phyloP scores from a whole-genome alignment of 2,888 invertebrate genomes.

The Pheosia tremula region DNA sequence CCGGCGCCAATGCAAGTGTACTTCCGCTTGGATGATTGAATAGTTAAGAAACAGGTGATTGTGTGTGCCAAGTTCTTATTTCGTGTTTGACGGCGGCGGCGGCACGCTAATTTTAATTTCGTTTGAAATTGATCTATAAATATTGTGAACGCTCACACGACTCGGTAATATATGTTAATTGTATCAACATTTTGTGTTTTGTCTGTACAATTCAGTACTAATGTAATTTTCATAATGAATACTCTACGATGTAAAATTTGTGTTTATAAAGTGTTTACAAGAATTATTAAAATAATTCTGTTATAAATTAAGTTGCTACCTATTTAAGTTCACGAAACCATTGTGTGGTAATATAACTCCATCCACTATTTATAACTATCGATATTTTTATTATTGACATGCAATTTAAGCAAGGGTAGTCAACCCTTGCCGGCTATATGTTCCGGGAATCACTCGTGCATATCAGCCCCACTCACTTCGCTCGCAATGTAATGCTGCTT shows the following conservation, averaged over 20 bases:
- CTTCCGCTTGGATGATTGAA: slow-evolving; percentile 39
- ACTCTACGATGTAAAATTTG: too few relatives aligned
- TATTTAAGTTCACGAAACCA: too few relatives aligned
- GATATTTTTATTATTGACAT: background rate
- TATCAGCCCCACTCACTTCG: slow-evolving; percentile 31
- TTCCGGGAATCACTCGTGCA: slow-evolving; percentile 43
- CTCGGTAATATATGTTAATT: background rate
- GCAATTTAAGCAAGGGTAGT: background rate
- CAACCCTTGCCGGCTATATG: background rate
- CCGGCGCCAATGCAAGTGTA: slow-evolving; percentile 38
- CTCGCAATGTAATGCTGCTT: slow-evolving; percentile 42
- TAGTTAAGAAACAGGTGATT: slow-evolving; percentile 22
- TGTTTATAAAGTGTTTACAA: too few relatives aligned
- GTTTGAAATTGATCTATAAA: slow-evolving; percentile 15
- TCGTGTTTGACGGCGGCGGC: slow-evolving; percentile 11
- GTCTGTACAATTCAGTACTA: background rate
- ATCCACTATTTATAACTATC: background rate
- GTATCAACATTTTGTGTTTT: background rate
- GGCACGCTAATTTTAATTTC: slow-evolving; percentile 15
- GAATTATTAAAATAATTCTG: too few relatives aligned
- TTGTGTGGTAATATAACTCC: background rate
- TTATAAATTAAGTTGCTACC: too few relatives aligned
- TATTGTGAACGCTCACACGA: background rate
- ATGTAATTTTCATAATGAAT: background rate
- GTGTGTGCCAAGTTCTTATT: slow-evolving; percentile 18